Conservation (phyloP, 2,797 vertebrate species). For the Channallabes apus region DNA sequence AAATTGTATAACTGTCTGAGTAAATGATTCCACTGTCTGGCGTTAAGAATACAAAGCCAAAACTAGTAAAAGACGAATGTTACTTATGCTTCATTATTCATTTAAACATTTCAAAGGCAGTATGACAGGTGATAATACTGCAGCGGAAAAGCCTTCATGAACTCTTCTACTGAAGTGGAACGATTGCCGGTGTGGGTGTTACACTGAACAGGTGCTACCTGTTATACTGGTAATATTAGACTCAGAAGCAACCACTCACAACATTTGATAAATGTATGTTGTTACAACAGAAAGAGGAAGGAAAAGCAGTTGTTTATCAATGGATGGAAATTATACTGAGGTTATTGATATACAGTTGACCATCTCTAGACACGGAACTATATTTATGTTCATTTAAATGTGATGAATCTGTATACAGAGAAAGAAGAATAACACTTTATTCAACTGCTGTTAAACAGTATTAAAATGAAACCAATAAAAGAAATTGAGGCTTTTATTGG, state of each 20-base stretch:
- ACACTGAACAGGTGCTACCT: background rate
- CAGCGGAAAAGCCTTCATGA: background rate
- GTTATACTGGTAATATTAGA: constrained; percentile 3
- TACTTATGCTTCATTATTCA: background rate
- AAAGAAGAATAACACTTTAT: background rate
- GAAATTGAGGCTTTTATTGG: no score
- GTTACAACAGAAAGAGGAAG: background rate
- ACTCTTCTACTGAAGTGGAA: background rate
- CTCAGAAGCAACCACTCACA: background rate
- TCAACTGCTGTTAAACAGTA: background rate
- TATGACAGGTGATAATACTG: background rate
- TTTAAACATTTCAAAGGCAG: background rate
- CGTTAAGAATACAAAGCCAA: background rate
- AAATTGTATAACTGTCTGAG: background rate
- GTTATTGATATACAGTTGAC: background rate
- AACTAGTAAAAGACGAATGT: background rate
- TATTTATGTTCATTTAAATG: background rate
- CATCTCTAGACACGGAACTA: background rate
- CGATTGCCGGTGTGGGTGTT: background rate
- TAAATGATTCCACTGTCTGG: background rate
- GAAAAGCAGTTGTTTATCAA: background rate
- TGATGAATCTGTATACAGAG: background rate
- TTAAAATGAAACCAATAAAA: background rate
- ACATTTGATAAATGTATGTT: background rate
- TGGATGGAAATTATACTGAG: background rate